Evolutionary conservation across 2,113 vertebrate genomes (phyloP).

Genomic region (Symphodus melops): DNA sequence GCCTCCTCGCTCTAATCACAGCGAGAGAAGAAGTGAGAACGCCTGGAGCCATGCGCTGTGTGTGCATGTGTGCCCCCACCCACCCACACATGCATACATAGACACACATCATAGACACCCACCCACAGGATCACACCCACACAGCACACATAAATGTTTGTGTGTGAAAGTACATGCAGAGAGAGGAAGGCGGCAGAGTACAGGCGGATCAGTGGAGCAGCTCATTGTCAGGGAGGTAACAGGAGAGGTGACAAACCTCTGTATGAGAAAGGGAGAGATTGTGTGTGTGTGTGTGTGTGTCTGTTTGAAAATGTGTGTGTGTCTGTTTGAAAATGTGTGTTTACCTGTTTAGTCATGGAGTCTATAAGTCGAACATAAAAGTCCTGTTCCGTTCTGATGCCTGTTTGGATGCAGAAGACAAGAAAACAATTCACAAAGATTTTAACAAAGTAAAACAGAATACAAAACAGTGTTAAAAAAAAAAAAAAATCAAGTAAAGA

Average conservation of each 20-base stretch:
- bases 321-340: constrained; percentile 8
- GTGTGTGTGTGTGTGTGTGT: background rate
- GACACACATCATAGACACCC: constrained; percentile 58
- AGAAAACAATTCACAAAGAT: constrained; percentile 5
- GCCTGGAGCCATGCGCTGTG: constrained; percentile 61
- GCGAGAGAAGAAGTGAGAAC: constrained; percentile 62
- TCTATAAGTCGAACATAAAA: constrained; percentile 80
- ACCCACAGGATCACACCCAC: constrained; percentile 55
- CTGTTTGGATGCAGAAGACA: constrained; percentile 58
- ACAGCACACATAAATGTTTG: constrained; percentile 22
- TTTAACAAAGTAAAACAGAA: constrained; percentile 3
- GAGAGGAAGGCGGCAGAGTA: constrained; percentile 56
- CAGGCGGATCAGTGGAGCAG: constrained; percentile 63
- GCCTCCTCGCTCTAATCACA: constrained; percentile 73
- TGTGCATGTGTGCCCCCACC: constrained; percentile 43
- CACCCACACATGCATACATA: constrained; percentile 42
- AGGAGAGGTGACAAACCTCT: constrained; percentile 64
- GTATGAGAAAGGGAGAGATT: background rate
- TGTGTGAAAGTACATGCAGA: constrained; percentile 81
- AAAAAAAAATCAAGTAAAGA: constrained; percentile 15
- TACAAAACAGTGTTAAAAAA: constrained; percentile 13
- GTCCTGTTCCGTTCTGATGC: constrained; percentile 82
- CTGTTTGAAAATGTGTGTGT: background rate
- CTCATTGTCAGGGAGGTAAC: constrained; percentile 72
- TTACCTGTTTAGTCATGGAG: constrained; percentile 82